A percentile compares a stretch with the other conserved stretches of the same genome.
These are phyloP conservation scores for Megalonaias nervosa DNA, from an alignment of 1,140 invertebrate species.

Conservation along the genomic window DNA sequence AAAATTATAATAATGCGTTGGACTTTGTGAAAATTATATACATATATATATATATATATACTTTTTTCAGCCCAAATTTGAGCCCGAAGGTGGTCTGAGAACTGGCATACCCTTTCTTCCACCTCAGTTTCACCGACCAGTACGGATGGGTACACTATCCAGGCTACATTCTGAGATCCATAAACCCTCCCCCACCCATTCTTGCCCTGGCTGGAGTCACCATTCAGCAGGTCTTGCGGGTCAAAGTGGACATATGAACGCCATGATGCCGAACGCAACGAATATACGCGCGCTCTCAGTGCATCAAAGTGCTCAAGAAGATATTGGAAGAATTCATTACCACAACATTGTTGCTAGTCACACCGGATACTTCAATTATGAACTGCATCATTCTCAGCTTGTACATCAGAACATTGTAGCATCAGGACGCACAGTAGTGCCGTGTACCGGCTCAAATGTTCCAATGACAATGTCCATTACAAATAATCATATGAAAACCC, in stretches of 20 bases:
- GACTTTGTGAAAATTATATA: too few species aligned
- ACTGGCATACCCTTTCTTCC: too few species aligned
- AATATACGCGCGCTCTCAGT: constrained; percentile 15
- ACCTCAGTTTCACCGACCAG: too few species aligned
- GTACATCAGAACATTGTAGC: constrained; percentile 38
- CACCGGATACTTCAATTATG: constrained; percentile 29
- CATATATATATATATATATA: too few species aligned
- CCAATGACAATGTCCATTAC: not conserved
- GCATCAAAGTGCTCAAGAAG: constrained; percentile 19
- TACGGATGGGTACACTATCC: too few species aligned
- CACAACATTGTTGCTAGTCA: constrained; percentile 2
- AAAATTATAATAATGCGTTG: too few species aligned
- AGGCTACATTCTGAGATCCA: constrained; percentile 4
- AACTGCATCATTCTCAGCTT: constrained; percentile 36
- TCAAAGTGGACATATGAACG: not conserved
- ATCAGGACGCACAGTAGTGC: constrained; percentile 18
- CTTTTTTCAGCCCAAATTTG: too few species aligned
- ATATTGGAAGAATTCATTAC: constrained; percentile 13
- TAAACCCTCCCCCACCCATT: constrained; percentile 24
- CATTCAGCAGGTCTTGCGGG: not conserved
- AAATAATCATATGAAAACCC: constrained; percentile 11
- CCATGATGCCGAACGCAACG: constrained; percentile 1
- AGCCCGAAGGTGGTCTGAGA: too few species aligned
- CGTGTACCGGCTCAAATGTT: constrained; percentile 1
- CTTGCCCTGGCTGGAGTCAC: constrained; percentile 23